phyloP scores from a whole-genome alignment of 2,797 vertebrate genomes.

The Peromyscus aztecus region DNA sequence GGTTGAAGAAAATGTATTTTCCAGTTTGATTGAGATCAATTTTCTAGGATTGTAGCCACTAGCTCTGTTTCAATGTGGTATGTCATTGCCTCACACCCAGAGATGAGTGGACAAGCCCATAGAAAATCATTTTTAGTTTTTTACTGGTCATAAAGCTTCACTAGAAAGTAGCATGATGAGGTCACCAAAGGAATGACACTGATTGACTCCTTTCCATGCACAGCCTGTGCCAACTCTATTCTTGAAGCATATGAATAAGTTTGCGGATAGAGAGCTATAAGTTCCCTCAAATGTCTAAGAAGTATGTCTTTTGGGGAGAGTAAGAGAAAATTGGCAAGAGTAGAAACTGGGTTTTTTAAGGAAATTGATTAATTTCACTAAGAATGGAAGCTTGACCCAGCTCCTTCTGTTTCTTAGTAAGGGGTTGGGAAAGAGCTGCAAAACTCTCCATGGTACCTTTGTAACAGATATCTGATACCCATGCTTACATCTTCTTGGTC shows the following conservation, averaged over 20 bases:
- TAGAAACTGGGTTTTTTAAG: neutral
- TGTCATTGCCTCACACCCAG: neutral
- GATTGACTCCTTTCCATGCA: neutral
- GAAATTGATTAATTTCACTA: neutral
- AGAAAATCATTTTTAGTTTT: conserved; percentile 22
- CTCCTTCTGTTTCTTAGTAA: neutral
- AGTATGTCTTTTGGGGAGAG: neutral
- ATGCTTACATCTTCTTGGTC: neutral
- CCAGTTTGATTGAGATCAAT: conserved; percentile 35
- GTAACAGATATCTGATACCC: neutral
- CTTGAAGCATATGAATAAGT: neutral
- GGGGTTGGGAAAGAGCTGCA: neutral
- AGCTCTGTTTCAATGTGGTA: neutral
- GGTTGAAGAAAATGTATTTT: conserved; percentile 18
- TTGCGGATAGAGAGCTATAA: neutral
- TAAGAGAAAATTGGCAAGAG: neutral
- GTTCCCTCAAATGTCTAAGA: neutral
- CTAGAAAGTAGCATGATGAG: neutral
- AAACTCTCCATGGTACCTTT: neutral
- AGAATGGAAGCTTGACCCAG: neutral
- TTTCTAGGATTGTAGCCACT: conserved; percentile 13
- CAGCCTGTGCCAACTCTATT: neutral
- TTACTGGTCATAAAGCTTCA: neutral
- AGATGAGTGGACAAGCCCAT: neutral
- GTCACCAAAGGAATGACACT: neutral